Conservation (phyloP, 2,888 invertebrate genomes). For the Noctua janthe region DNA sequence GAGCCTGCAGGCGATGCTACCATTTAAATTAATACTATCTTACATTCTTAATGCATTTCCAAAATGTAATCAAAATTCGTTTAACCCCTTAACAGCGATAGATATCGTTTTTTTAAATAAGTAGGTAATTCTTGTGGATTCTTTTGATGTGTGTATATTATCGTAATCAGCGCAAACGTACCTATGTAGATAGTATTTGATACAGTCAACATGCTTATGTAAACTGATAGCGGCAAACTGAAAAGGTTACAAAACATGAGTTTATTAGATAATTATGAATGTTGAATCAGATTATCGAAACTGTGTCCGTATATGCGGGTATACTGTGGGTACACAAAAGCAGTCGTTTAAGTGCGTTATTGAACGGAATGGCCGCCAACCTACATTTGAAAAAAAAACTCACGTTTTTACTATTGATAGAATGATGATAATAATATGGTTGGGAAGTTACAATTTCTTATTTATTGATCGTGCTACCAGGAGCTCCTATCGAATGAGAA, state of each 20-base stretch:
- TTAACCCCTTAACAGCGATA: conserved; percentile 36
- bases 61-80: conserved; percentile 43
- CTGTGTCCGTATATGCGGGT: conserved; percentile 79
- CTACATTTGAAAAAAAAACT: conserved; percentile 48
- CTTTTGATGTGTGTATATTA: conserved; percentile 70
- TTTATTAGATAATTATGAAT: conserved; percentile 87
- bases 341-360: conserved; percentile 68
- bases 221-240: conserved; percentile 87
- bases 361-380: conserved; percentile 46
- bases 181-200: conserved; percentile 80
- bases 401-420: conserved; percentile 12
- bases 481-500: too few relatives aligned
- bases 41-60: conserved; percentile 25
- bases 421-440: neutral
- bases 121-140: conserved; percentile 63
- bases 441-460: neutral
- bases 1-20: neutral
- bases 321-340: conserved; percentile 70
- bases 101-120: conserved; percentile 51
- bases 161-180: conserved; percentile 75
- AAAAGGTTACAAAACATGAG: conserved; percentile 87
- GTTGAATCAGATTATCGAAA: conserved; percentile 85
- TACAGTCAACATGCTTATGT: conserved; percentile 81
- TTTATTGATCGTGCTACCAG: neutral
- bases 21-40: conserved; percentile 7